phyloP scores from a whole-genome alignment of 2,797 vertebrate genomes.

The Etheostoma nigrum region DNA sequence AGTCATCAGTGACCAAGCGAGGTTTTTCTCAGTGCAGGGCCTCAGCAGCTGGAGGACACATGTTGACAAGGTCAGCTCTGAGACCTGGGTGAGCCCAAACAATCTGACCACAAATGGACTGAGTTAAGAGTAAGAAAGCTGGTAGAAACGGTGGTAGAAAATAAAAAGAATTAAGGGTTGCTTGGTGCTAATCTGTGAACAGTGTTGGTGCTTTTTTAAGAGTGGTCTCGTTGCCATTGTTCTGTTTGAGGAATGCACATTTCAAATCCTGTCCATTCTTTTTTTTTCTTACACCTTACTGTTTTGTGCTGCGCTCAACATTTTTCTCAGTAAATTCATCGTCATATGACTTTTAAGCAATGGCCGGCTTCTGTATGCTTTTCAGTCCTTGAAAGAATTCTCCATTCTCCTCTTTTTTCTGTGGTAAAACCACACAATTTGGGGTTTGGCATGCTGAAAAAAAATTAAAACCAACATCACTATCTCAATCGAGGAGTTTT shows the following conservation, averaged over 20 bases:
- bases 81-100: constrained; percentile 38
- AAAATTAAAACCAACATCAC: constrained; percentile 30
- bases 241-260: constrained; percentile 52
- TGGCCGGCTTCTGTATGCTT: constrained; percentile 24
- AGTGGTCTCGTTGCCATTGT: constrained; percentile 19
- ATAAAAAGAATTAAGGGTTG: constrained; percentile 25
- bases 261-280: constrained; percentile 31
- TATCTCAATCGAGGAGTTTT: constrained; percentile 29
- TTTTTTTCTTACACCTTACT: constrained; percentile 35
- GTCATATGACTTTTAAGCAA: constrained; percentile 32
- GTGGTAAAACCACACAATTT: constrained; percentile 19
- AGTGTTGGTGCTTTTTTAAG: constrained; percentile 33
- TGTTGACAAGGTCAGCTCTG: constrained; percentile 33
- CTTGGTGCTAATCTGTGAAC: constrained; percentile 26
- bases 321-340: constrained; percentile 43
- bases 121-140: constrained; percentile 31
- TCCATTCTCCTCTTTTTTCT: constrained; percentile 17
- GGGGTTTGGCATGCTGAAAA: constrained; percentile 44
- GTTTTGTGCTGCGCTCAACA: constrained; percentile 38
- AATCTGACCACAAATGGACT: constrained; percentile 16
- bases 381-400: constrained; percentile 24
- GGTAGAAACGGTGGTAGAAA: constrained; percentile 52
- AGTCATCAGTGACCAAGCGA: constrained; percentile 30
- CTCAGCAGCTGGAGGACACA: constrained; percentile 47
- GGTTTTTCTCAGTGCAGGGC: constrained; percentile 26